phyloP scores from a whole-genome alignment of 2,113 vertebrate genomes.

The Tragelaphus imberbis region DNA sequence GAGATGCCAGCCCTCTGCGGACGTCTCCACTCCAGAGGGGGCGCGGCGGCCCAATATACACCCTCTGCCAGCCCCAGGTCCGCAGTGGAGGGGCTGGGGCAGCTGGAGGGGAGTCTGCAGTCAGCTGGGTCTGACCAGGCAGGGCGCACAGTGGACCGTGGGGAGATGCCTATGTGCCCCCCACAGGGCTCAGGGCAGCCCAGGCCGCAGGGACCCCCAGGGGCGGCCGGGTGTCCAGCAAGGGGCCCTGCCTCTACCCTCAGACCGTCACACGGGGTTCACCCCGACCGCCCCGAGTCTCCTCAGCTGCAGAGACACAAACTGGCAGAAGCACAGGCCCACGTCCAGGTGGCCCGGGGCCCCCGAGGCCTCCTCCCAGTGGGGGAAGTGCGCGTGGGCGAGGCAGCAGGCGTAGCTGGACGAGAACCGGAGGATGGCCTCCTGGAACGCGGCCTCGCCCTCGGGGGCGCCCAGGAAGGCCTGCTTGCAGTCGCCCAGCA shows the following conservation, averaged over 20 bases:
- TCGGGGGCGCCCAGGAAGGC: slow-evolving; percentile 58
- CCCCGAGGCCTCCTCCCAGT: rapidly evolving
- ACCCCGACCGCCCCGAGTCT: rapidly evolving
- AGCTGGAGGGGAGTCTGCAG: neutral
- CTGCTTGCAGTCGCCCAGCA: slow-evolving; percentile 46
- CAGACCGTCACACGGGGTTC: rapidly evolving
- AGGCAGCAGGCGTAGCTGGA: slow-evolving; percentile 72
- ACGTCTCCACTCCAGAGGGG: rapidly evolving
- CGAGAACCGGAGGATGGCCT: slow-evolving; percentile 67
- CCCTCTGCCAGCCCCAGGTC: neutral
- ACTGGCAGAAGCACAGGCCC: slow-evolving; percentile 76
- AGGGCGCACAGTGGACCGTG: neutral
- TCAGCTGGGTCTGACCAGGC: neutral
- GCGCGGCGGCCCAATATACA: neutral
- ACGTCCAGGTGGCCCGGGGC: slow-evolving; percentile 40
- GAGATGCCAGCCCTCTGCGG: neutral
- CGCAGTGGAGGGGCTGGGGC: neutral
- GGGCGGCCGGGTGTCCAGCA: too few species aligned
- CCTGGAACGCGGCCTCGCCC: slow-evolving; percentile 54
- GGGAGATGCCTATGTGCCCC: neutral
- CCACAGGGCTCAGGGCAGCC: neutral
- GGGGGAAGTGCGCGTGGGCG: slow-evolving; percentile 66
- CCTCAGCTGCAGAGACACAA: slow-evolving; percentile 53
- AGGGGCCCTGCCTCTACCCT: neutral
- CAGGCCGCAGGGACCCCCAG: rapidly evolving